A percentile compares a stretch with the other conserved stretches of the same genome.
These are phyloP conservation scores for Patagioenas fasciata DNA, from an alignment of 2,113 vertebrate species.

Conservation along the genomic window DNA sequence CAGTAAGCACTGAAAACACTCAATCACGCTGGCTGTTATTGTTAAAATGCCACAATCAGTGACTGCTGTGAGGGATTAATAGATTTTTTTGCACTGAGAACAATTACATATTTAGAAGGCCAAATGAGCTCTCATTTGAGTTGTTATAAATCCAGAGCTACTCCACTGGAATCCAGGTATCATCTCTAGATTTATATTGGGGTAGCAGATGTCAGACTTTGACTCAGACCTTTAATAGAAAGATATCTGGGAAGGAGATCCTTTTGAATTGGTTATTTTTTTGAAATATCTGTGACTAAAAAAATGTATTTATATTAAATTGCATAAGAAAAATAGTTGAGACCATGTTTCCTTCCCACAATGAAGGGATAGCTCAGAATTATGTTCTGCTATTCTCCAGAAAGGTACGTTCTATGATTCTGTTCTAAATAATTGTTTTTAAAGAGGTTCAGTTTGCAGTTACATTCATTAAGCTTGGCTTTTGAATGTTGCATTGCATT, in stretches of 20 bases:
- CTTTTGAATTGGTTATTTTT: not conserved
- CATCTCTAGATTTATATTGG: not conserved
- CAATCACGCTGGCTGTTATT: conserved; percentile 35
- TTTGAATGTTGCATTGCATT: not conserved
- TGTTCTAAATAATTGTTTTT: not conserved
- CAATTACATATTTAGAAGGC: conserved; percentile 26
- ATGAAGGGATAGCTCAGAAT: not conserved
- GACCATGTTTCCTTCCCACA: not conserved
- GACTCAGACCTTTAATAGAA: not conserved
- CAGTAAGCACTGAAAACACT: conserved; percentile 45
- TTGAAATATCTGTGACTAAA: not conserved
- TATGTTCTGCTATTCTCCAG: not conserved
- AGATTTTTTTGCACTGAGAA: conserved; percentile 6
- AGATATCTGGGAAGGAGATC: not conserved
- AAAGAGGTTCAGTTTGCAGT: not conserved
- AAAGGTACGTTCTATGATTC: not conserved
- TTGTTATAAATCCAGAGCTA: conserved; percentile 8
- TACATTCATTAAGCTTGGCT: not conserved
- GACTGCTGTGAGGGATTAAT: conserved; percentile 18
- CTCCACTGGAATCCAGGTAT: not conserved
- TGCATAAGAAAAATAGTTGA: not conserved
- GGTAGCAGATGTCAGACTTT: not conserved
- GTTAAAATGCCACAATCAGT: conserved; percentile 44
- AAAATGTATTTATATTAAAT: not conserved
- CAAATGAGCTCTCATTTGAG: conserved; percentile 1